phyloP scores from a whole-genome alignment of 2,113 vertebrate genomes.

The Athene noctua region DNA sequence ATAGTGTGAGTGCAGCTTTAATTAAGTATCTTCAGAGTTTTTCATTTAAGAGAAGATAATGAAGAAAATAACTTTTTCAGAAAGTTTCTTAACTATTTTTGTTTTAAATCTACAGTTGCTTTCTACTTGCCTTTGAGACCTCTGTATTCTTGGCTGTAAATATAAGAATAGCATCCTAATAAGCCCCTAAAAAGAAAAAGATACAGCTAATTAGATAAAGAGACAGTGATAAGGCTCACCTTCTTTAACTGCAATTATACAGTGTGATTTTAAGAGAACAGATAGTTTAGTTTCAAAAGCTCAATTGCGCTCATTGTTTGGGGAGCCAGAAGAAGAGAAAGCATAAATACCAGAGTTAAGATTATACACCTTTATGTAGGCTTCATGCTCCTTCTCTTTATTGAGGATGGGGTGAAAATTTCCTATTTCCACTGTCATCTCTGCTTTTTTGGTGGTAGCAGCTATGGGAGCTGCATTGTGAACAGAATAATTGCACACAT shows the following conservation, averaged over 20 bases:
- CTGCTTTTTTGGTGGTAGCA: background rate
- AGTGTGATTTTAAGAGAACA: background rate
- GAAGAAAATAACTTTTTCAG: background rate
- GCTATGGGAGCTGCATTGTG: background rate
- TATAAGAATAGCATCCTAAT: background rate
- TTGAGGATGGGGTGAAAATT: background rate
- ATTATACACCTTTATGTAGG: background rate
- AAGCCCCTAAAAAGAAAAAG: background rate
- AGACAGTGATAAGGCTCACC: background rate
- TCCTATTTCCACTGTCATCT: background rate
- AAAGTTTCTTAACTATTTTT: background rate
- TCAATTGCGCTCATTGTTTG: background rate
- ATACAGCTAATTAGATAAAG: background rate
- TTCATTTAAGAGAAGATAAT: background rate
- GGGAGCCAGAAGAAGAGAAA: background rate
- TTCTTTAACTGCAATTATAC: slow-evolving; percentile 10
- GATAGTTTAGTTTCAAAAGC: background rate
- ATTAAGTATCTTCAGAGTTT: background rate
- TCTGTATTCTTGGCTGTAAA: background rate
- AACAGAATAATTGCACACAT: accelerated
- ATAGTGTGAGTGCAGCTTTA: background rate
- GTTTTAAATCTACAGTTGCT: background rate
- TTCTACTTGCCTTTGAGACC: background rate
- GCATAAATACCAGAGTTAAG: background rate
- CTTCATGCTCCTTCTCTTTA: background rate